Base-by-base conservation (phyloP, 2,797 vertebrate species). In the Acanthurus tractus region DNA sequence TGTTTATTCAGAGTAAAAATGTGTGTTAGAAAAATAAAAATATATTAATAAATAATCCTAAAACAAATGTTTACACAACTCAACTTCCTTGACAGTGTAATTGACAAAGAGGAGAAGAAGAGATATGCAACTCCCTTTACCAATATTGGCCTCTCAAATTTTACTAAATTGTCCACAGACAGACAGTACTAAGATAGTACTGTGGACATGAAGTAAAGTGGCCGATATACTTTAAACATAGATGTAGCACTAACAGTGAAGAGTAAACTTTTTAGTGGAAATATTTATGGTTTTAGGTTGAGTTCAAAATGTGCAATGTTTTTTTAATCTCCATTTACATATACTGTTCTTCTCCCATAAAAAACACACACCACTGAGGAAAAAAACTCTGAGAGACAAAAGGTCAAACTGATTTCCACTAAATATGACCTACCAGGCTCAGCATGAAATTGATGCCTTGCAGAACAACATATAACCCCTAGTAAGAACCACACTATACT, bases 401-500 rank as follows among this genome's bases (percentile, higher is more conserved):
- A 34, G 3, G 8, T 36, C 5, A 63, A 36, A 44, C 34, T 36
- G 0, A 38, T 45, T 57, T 57, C 59, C 4, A 38, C 34, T 53
- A 4, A 61, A 59, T 48, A 23, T 58, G 36, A 82, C 11, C 7
- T 0, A 38, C 7, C 2, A 9, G 22, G 12, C 20, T 72, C 48
- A 54, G 45, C 36, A 52, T 34, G 55, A 70, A 57, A 70, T 57
- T 86, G 38, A 22, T 71, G 38, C 53, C 53, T 68, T 44, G 49
- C 57, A 62, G 48, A 45, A 23, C 2, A 9, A 71, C 50, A 11
- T 62, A 44, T 52, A 74, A 50, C 63, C 40, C n/a, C 8, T 38
- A 44, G 42, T 49, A 46, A 76, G 53, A 63, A 29, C 52, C 17
- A 63, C 40, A 53, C 40, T 50, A 46, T 69, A 75, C 38, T 79